Base-by-base conservation (phyloP, 2,797 vertebrate species). In the Dermochelys coriacea region DNA sequence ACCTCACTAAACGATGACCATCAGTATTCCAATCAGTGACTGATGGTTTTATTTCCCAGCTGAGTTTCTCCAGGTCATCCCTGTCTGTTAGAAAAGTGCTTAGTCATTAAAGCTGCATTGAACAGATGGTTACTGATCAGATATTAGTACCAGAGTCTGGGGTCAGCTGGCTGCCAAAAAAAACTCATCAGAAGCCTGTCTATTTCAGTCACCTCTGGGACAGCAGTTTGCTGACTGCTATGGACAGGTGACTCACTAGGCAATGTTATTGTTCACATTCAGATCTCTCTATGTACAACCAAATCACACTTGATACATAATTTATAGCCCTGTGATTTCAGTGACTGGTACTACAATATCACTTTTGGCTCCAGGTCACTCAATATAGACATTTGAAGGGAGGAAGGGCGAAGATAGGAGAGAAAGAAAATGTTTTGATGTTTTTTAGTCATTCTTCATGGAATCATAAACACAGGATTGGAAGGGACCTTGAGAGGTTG, bases 91-190 rank as follows among this genome's bases (percentile, higher is more conserved):
- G 95, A 95, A 85, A 97, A 98, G 93, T 75, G 82, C 96, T 98
- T 95, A 93, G 94, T 94, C 83, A 82, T 96, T 87, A 92, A 97
- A 97, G 98, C 95, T 96, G 96, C 96, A 96, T 85, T 84, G 97
- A 98, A 97, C 98, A 99, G 98, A 98, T 98, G 98, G 98, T 97
- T 98, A 96, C 98, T 98, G 98, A 98, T 98, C 98, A 98, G 98
- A 97, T 97, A 98, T 98, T 98, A 98, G 97, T 98, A 97, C 85
- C 12, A 50, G 97, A 98, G 97, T 93, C 61, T 2, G 85, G 97
- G 98, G 98, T 98, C 98, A 94, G 96, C 34, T 27, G 97, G 96
- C 97, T 97, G 97, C 90, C 86, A 95, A 95, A 97, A 97, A 96
- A 89, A 77, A 93, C 97, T 92, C 96, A 90, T 88, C 87, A 31